Base-by-base conservation (phyloP, 2,113 vertebrate species). In the Aix galericulata region DNA sequence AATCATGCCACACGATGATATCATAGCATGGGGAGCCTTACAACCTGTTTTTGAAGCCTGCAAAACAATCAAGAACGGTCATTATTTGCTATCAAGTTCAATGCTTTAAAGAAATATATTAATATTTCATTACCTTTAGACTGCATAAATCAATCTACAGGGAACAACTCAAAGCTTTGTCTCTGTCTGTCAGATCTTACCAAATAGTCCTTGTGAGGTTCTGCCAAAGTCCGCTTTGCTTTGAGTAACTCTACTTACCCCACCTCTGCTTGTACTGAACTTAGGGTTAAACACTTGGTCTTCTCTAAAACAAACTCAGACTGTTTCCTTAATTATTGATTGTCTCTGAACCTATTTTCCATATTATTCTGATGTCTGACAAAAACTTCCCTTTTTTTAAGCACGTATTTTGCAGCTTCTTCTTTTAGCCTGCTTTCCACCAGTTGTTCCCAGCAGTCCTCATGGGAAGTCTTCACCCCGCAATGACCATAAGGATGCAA, bases 11-110 rank as follows among this genome's bases (percentile, higher is more conserved):
- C 99, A 99, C 26, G 99, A 99, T 55, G 99, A 99, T 93, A 99
- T 99, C 99, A 99, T 99, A 72, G 99, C 99, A 84, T 99, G 98
- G 73, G 99, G 99, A 93, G 99, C 99, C 97, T 99, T 99, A 97
- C 99, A 99, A 74, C 99, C 99, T 8, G 98, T 98, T 92, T 99
- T 99, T 89, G 98, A 99, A 91, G 99, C 99, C 99, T 99, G 48
- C 22, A 93, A 93, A 78, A 94, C n/a, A 96, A 94, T 18, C n/a
- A 82, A 46, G 50, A 85, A 72, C 95, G 4, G 17, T 38, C 3
- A 82, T 73, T 58, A 73, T n/a, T 68, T 55, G 11, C 48, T 64
- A 46, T 27, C 13, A 68, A 82, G 89, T 63, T 63, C 52, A 87
- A 27, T 23, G 42, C 10, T 91, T 86, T 74, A 71, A 69, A 71